phyloP scores from a whole-genome alignment of 2,888 invertebrate genomes.

The Morpho helenor region DNA sequence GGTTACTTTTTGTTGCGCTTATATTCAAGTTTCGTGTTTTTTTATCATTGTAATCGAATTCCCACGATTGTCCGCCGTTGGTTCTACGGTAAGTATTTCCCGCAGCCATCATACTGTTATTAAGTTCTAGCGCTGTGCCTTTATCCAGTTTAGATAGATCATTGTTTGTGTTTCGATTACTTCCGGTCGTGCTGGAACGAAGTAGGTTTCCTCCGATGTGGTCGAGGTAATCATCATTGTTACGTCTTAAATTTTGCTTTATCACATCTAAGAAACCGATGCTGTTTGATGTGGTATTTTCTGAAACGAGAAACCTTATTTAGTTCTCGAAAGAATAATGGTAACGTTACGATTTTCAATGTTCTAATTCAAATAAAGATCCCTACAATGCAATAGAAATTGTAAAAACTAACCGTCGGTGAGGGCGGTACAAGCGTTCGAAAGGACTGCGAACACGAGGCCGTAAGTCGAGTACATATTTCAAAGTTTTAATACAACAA shows the following conservation, averaged over 20 bases:
- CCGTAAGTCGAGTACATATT: slow-evolving; percentile 7
- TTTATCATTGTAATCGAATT: neutral
- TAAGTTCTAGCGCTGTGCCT: neutral
- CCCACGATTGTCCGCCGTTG: neutral
- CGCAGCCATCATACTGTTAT: neutral
- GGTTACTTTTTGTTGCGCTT: neutral
- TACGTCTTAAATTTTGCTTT: slow-evolving; percentile 37
- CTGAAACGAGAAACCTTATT: neutral
- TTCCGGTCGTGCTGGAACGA: neutral
- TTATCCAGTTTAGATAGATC: neutral
- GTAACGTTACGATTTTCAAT: too few species aligned
- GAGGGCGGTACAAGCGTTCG: too few species aligned
- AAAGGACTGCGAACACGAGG: neutral
- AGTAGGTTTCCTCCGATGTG: too few species aligned
- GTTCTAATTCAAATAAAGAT: too few species aligned
- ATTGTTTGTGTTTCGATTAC: neutral
- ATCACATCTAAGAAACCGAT: slow-evolving; percentile 35
- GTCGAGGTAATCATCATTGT: slow-evolving; percentile 50
- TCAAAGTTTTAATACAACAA: slow-evolving; percentile 12
- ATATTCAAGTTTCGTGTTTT: neutral
- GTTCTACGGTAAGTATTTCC: neutral
- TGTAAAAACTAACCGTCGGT: too few species aligned
- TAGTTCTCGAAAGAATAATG: too few species aligned
- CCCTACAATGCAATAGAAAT: too few species aligned
- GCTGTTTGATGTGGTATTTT: slow-evolving; percentile 9